phyloP scores from a whole-genome alignment of 2,888 invertebrate species.

The Glomeris marginata region DNA sequence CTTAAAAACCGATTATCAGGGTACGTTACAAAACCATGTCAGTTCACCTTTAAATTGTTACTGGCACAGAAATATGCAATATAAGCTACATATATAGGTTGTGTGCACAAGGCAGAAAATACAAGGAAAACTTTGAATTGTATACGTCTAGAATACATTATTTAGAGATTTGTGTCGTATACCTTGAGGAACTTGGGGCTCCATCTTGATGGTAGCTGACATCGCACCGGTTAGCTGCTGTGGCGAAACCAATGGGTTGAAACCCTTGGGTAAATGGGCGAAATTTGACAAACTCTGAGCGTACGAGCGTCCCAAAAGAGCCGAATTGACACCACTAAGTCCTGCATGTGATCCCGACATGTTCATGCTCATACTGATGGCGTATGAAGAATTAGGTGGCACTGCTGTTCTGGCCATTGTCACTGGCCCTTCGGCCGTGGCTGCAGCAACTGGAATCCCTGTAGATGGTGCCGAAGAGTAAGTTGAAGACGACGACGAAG shows the following conservation, averaged over 20 bases:
- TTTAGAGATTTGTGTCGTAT: too few species aligned
- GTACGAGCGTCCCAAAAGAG: constrained; percentile 4
- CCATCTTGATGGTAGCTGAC: too few species aligned
- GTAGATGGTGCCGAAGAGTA: not conserved
- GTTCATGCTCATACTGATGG: not conserved
- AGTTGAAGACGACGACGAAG: constrained; percentile 3
- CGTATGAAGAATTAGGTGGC: not conserved
- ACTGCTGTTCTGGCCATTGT: constrained; percentile 3
- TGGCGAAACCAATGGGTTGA: constrained; percentile 4
- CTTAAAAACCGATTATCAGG: too few species aligned
- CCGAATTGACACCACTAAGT: constrained; percentile 1
- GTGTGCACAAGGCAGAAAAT: too few species aligned
- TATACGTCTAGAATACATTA: too few species aligned
- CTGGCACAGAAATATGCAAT: too few species aligned
- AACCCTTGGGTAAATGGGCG: constrained; percentile 6
- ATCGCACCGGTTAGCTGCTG: not conserved
- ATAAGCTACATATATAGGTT: too few species aligned
- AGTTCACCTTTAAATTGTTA: too few species aligned
- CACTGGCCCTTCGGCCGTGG: constrained; percentile 3
- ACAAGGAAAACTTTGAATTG: too few species aligned
- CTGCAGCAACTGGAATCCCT: not conserved
- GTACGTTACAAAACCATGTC: too few species aligned
- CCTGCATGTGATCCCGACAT: too few species aligned
- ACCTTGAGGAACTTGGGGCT: too few species aligned
- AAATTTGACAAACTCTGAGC: constrained; percentile 8